Conservation (phyloP, 2,888 invertebrate species). For the Philereme transversata region DNA sequence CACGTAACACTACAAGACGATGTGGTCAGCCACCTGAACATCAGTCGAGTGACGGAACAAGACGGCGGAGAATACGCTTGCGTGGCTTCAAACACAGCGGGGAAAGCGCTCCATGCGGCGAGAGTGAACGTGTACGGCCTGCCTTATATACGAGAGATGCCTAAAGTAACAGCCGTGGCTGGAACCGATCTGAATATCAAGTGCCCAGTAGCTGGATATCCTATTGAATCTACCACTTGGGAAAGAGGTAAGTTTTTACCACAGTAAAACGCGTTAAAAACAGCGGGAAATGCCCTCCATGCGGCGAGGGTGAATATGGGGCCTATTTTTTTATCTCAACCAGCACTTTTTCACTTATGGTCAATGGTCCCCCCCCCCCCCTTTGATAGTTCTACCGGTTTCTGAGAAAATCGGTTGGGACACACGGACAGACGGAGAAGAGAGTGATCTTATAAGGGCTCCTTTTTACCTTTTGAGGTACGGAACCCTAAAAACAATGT, state of each 20-base stretch:
- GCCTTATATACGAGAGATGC: slow-evolving; percentile 94
- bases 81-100: slow-evolving; percentile 92
- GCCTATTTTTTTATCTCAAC: no score
- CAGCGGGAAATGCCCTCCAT: slow-evolving; percentile 91
- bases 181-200: slow-evolving; percentile 93
- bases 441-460: no score
- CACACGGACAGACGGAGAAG: no score
- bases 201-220: slow-evolving; percentile 95
- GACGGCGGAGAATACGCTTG: slow-evolving; percentile 96
- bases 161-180: slow-evolving; percentile 93
- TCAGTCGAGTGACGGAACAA: slow-evolving; percentile 93
- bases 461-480: no score
- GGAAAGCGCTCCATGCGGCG: slow-evolving; percentile 91
- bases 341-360: no score
- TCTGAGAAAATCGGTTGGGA: no score
- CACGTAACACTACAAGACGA: slow-evolving; percentile 96
- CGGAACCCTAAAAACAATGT: no score
- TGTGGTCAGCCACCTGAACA: slow-evolving; percentile 96
- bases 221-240: slow-evolving; percentile 94
- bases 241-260: slow-evolving; percentile 88
- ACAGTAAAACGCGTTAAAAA: slow-evolving; percentile 86
- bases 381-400: no score
- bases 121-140: slow-evolving; percentile 94
- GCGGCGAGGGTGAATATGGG: slow-evolving; percentile 93
- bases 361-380: no score